A percentile compares a stretch with the other conserved stretches of the same genome.
These are phyloP conservation scores for Lepisosteus oculatus DNA, from an alignment of 2,113 vertebrate genomes.

Conservation along the genomic window DNA sequence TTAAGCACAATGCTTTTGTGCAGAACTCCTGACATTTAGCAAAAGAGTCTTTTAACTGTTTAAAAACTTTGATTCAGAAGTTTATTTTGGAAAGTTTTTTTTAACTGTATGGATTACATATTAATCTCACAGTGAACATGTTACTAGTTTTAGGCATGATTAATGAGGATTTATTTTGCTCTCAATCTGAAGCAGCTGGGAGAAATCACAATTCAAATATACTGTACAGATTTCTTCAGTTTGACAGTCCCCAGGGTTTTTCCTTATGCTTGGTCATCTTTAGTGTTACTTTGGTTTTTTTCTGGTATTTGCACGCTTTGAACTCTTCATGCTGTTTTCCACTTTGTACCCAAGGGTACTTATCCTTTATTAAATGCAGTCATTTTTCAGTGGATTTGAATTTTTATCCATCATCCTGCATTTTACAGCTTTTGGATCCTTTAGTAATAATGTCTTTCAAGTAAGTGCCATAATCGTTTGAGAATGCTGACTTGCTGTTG, in stretches of 20 bases:
- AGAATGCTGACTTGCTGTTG: neutral
- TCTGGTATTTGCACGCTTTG: neutral
- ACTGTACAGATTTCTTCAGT: constrained; percentile 14
- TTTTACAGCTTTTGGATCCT: too few relatives aligned
- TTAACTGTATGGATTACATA: constrained; percentile 10
- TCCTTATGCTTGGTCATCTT: constrained; percentile 14
- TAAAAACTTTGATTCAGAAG: constrained; percentile 13
- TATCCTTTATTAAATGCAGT: constrained; percentile 3
- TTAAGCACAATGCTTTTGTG: constrained; percentile 14
- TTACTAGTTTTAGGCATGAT: neutral
- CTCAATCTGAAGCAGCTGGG: constrained; percentile 2
- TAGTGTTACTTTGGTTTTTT: neutral
- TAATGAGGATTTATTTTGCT: constrained; percentile 13
- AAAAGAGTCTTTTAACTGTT: constrained; percentile 2
- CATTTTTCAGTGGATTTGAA: neutral
- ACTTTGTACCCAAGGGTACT: constrained; percentile 4
- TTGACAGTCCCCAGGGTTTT: constrained; percentile 7
- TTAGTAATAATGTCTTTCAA: too few relatives aligned
- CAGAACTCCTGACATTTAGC: neutral
- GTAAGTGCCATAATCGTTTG: too few relatives aligned
- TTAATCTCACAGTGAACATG: neutral
- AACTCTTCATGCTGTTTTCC: neutral
- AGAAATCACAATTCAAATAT: constrained; percentile 11
- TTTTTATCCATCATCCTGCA: too few relatives aligned
- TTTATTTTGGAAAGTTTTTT: neutral